Percentiles rank a stretch among this genome's conserved stretches.
These are phyloP conservation scores for Ormyrus nitidulus DNA, from an alignment of 2,888 invertebrate genomes.

Conservation along the genomic window DNA sequence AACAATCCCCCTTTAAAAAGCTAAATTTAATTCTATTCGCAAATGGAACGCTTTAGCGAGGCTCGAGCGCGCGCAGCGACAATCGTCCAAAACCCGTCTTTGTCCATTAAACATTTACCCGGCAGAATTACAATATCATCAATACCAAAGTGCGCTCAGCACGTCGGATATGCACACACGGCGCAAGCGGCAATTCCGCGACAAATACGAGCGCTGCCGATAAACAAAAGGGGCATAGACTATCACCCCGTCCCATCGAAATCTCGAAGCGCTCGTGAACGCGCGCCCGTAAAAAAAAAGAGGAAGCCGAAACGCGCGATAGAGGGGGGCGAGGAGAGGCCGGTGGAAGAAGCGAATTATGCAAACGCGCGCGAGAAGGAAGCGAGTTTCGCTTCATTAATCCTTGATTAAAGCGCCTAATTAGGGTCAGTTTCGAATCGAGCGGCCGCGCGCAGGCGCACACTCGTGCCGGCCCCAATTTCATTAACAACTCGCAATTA, in stretches of 20 bases:
- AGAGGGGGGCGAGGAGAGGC: too few relatives aligned
- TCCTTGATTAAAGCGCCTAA: conserved; percentile 56
- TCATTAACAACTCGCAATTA: conserved; percentile 49
- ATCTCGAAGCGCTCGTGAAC: too few relatives aligned
- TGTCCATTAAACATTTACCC: background rate
- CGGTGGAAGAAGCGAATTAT: background rate
- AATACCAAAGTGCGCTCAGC: conserved; percentile 47
- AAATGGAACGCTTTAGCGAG: too few relatives aligned
- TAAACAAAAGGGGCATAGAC: background rate
- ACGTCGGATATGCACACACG: background rate
- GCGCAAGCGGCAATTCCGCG: too few relatives aligned
- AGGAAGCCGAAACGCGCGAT: too few relatives aligned
- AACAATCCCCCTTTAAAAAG: too few relatives aligned
- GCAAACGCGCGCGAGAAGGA: conserved; percentile 37
- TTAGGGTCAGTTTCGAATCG: conserved; percentile 57
- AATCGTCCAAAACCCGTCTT: too few relatives aligned
- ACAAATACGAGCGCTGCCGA: too few relatives aligned
- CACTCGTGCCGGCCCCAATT: conserved; percentile 36
- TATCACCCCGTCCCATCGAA: too few relatives aligned
- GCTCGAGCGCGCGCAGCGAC: too few relatives aligned
- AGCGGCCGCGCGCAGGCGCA: conserved; percentile 15
- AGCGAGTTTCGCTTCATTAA: conserved; percentile 54
- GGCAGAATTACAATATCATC: background rate
- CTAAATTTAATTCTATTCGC: too few relatives aligned
- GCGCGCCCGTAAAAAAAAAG: too few relatives aligned